phyloP scores from a whole-genome alignment of 2,888 invertebrate genomes.

The Philereme transversata region DNA sequence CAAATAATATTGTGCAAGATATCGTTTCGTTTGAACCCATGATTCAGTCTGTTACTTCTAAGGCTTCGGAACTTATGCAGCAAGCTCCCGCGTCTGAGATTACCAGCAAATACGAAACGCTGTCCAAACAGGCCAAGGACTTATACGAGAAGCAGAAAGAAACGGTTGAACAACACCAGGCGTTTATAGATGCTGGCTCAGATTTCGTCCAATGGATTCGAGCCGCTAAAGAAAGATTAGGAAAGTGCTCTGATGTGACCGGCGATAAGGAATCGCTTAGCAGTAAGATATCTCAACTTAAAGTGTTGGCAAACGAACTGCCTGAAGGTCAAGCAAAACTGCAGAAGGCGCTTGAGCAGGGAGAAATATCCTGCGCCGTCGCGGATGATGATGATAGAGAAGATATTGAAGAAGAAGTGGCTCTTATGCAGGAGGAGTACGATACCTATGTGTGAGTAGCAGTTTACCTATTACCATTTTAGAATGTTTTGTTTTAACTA shows the following conservation, averaged over 20 bases:
- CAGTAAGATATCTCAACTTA: conserved; percentile 93
- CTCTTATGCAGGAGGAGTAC: conserved; percentile 94
- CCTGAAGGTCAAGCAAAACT: conserved; percentile 93
- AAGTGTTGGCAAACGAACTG: conserved; percentile 92
- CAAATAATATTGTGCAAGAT: conserved; percentile 97
- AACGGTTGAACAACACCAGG: conserved; percentile 95
- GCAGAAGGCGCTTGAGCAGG: conserved; percentile 92
- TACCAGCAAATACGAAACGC: conserved; percentile 93
- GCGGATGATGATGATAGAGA: conserved; percentile 94
- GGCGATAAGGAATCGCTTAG: conserved; percentile 95
- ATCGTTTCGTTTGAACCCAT: conserved; percentile 98
- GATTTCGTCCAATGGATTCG: conserved; percentile 97
- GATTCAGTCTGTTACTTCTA: conserved; percentile 97
- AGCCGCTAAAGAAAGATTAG: conserved; percentile 93
- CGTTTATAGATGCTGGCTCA: conserved; percentile 95
- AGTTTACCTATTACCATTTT: no score
- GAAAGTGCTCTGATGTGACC: conserved; percentile 96
- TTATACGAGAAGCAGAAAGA: conserved; percentile 94
- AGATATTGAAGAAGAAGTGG: conserved; percentile 96
- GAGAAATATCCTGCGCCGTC: conserved; percentile 92
- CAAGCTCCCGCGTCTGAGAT: conserved; percentile 96
- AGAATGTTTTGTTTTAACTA: no score
- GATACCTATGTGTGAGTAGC: conserved; percentile 90
- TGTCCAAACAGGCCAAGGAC: conserved; percentile 95
- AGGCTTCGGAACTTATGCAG: conserved; percentile 96